Conservation (phyloP, 1,140 invertebrate species). For the Drosophila tsacasi region DNA sequence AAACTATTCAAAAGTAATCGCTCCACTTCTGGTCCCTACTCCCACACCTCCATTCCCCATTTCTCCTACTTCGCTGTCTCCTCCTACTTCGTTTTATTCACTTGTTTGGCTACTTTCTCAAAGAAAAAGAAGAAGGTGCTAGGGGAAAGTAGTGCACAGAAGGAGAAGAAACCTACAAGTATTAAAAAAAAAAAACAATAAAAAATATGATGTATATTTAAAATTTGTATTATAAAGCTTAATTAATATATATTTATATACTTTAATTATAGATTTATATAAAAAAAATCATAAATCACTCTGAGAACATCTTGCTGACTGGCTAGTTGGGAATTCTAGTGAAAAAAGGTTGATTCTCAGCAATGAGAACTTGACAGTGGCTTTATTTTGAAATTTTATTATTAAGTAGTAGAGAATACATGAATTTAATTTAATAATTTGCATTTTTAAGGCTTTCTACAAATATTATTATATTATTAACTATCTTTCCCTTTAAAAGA, state of each 20-base stretch:
- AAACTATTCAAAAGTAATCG: slow-evolving; percentile 53
- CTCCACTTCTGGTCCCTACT: slow-evolving; percentile 34
- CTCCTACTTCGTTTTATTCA: slow-evolving; percentile 33
- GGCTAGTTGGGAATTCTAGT: neutral
- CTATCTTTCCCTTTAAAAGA: too few relatives aligned
- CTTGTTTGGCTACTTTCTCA: slow-evolving; percentile 72
- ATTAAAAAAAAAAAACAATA: neutral
- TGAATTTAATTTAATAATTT: too few relatives aligned
- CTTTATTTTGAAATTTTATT: too few relatives aligned
- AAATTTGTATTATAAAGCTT: neutral
- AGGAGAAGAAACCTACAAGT: neutral
- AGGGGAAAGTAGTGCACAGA: neutral
- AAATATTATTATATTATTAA: too few relatives aligned
- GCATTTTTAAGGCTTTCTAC: too few relatives aligned
- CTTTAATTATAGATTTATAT: neutral
- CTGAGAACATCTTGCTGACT: neutral
- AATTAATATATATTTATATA: neutral
- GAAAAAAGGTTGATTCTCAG: neutral
- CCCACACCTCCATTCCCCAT: slow-evolving; percentile 32
- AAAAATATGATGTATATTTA: neutral
- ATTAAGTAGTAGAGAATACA: neutral
- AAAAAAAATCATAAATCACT: neutral
- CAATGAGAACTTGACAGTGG: too few relatives aligned
- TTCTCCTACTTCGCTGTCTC: slow-evolving; percentile 18
- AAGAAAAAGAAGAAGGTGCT: slow-evolving; percentile 32